Percentiles rank a stretch among this genome's conserved stretches.
phyloP scores from a whole-genome alignment of 2,797 vertebrate genomes.

The Rousettus madagascariensis region DNA sequence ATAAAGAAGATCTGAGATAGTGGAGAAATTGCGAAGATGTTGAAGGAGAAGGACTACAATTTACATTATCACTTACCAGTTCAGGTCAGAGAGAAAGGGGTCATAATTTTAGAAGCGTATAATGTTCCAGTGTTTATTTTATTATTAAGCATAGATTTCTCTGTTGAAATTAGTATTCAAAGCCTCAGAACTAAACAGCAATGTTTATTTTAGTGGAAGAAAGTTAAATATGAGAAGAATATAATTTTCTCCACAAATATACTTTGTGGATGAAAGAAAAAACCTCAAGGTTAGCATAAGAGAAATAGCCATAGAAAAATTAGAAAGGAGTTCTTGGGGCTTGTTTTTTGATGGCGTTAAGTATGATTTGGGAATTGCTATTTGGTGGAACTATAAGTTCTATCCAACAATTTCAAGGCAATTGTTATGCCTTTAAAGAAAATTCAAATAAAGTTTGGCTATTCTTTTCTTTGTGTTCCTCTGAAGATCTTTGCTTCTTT shows the following conservation, averaged over 20 bases:
- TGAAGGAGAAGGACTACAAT: not conserved
- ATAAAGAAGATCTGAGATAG: not conserved
- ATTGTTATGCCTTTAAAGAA: not conserved
- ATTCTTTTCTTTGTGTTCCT: not conserved
- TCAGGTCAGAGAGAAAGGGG: not conserved
- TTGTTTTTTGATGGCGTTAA: not conserved
- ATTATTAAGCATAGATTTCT: not conserved
- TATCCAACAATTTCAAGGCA: not conserved
- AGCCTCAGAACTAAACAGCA: not conserved
- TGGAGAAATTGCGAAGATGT: not conserved
- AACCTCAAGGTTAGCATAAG: not conserved
- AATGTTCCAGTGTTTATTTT: not conserved
- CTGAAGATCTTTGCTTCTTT: conserved; percentile 6
- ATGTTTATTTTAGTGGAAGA: not conserved
- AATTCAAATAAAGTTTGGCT: not conserved
- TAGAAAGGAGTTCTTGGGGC: not conserved
- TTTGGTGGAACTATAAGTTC: not conserved
- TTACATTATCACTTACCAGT: not conserved
- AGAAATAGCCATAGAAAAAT: not conserved
- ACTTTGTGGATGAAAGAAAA: not conserved
- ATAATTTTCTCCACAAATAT: not conserved
- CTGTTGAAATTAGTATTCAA: not conserved
- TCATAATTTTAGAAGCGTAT: not conserved
- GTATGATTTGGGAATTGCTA: not conserved
- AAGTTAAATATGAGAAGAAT: not conserved